Evolutionary conservation across 92 coral and sea anemone genomes (phyloP).

Genomic region (Bergia sp.): DNA sequence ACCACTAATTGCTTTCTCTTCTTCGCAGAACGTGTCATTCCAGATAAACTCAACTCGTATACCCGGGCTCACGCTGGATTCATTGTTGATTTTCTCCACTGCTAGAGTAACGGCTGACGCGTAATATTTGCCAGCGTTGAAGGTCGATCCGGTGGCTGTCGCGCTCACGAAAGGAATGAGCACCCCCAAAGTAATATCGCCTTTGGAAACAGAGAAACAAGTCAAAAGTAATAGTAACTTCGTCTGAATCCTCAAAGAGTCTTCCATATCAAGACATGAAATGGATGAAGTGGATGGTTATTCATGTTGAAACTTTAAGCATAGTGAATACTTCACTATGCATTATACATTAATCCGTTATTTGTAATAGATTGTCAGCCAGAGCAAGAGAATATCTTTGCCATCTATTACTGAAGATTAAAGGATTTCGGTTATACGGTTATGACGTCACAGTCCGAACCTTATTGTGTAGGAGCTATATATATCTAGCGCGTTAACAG

Average conservation of each 20-base stretch:
- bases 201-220: conserved; percentile 42
- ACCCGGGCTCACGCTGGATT: conserved; percentile 61
- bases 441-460: conserved; percentile 22
- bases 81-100: conserved; percentile 79
- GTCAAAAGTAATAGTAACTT: not conserved
- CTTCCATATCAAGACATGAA: conserved; percentile 15
- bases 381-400: not conserved
- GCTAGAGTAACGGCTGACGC: conserved; percentile 86
- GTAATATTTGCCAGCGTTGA: conserved; percentile 63
- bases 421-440: not conserved
- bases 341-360: not conserved
- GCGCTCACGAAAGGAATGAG: conserved; percentile 68
- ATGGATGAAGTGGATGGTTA: not conserved
- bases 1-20: conserved; percentile 63
- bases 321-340: not conserved
- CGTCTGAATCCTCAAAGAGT: not conserved
- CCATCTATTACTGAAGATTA: not conserved
- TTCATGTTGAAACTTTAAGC: not conserved
- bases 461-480: not conserved
- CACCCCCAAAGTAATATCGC: conserved; percentile 82
- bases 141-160: conserved; percentile 34
- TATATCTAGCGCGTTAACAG: no score
- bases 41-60: conserved; percentile 74
- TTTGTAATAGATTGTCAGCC: not conserved
- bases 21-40: conserved; percentile 82